Percentiles rank a stretch among this genome's conserved stretches.
Conservation (phyloP, 2,888 invertebrate species). For the Dicyrtomina minuta region DNA sequence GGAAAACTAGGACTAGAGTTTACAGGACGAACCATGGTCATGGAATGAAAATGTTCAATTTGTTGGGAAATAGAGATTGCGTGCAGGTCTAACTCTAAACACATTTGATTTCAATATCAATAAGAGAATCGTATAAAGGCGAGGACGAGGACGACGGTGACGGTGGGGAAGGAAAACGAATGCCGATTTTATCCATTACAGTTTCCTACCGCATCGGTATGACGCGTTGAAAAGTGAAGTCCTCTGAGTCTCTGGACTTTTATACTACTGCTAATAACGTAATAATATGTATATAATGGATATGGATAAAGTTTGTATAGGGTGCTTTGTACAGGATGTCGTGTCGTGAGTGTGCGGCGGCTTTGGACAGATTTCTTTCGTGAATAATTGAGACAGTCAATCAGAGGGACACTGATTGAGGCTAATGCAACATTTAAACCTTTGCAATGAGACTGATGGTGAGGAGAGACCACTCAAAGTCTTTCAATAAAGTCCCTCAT, state of each 20-base stretch:
- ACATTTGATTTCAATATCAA: slow-evolving; percentile 8
- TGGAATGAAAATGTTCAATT: slow-evolving; percentile 6
- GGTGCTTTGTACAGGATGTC: too few relatives aligned
- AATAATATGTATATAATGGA: too few relatives aligned
- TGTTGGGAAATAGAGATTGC: slow-evolving; percentile 3
- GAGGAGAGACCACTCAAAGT: slow-evolving; percentile 18
- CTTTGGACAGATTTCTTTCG: slow-evolving; percentile 26
- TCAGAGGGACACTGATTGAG: slow-evolving; percentile 49
- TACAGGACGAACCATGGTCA: too few relatives aligned
- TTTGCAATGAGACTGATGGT: slow-evolving; percentile 23
- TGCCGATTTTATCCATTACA: slow-evolving; percentile 6
- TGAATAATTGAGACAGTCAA: slow-evolving; percentile 48
- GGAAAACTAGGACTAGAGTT: too few relatives aligned
- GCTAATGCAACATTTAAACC: slow-evolving; percentile 51
- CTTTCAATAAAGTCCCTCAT: slow-evolving; percentile 14
- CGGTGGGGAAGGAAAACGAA: slow-evolving; percentile 4
- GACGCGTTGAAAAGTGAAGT: too few relatives aligned
- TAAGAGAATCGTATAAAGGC: background rate
- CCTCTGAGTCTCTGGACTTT: too few relatives aligned
- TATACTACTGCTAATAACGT: too few relatives aligned
- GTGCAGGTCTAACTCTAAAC: background rate
- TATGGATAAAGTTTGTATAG: too few relatives aligned
- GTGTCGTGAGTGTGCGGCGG: slow-evolving; percentile 12
- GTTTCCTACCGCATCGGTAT: background rate
- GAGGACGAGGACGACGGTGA: too few relatives aligned